Evolutionary conservation across 2,113 vertebrate species (phyloP), one percentile per base, ranked within the genome.

Genomic region (Rhadina sibilatrix): DNA sequence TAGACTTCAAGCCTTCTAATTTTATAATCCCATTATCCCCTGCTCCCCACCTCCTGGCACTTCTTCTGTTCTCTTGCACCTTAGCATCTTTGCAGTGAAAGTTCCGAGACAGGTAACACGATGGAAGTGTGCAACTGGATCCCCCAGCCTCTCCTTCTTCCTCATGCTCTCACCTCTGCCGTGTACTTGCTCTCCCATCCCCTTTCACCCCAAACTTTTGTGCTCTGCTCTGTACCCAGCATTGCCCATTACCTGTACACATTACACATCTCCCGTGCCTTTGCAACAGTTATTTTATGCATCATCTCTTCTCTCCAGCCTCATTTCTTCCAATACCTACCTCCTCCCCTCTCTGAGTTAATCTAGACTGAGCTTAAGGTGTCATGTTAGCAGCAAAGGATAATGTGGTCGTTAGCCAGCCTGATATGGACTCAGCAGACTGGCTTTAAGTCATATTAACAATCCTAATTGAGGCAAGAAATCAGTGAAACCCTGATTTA

Each of bases 1-100:
- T 35, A 91, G 90, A 91, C 57, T 85, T 85, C 59, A 91, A 85
- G 78, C 37, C 38, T 94, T 87, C 87, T 91, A 76, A 90, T 88
- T 95, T 85, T 94, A 37, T 69, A 75, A 76, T 92, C 46, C 17
- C 61, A 76, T 85, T 93, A 93, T 87, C 70, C 25, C 14, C 66
- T 71, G 33, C 24, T 94, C 56, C 56, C 44, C 40, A 71, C 38
- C 74, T 94, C 50, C 54, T 75, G 60, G 42, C 60, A 74, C 23
- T 47, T 72, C 60, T 82, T 93, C 86, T 54, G 17, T 64, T 85
- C 59, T 42, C 15, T 57, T 80, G 35, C 38, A 88, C 70, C 8
- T 81, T 65, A 61, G 63, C 87, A 87, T 15, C 68, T 61, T 35
- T 77, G 31, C 78, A 82, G 65, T 1, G 4, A 56, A 60, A 94